Evolutionary conservation across 2,113 vertebrate genomes (phyloP), one percentile per base, ranked within the genome.

Genomic region (Petrocephalus microphthalmus): DNA sequence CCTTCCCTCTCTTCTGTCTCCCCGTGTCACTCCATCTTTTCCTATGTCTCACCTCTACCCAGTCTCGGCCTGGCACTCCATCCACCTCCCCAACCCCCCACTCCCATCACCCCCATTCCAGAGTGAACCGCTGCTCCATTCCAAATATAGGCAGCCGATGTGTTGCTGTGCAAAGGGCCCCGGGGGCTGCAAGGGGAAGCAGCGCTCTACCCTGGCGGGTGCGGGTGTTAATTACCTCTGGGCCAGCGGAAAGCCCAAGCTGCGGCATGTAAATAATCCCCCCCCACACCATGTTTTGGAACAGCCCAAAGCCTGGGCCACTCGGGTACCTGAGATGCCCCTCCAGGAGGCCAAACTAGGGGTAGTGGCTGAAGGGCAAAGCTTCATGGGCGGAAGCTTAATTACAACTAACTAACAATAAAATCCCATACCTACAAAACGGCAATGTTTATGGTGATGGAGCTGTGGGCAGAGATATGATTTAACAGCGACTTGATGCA

Each of bases 221-320:
- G 86, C n/a, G 49, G 82, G 82, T 84, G 56, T 87, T 87, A 64
- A 87, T 87, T 71, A 71, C 33, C 60, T 71, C 57, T 67, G 60
- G 86, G 86, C 57, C 19, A 87, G 60, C 42, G 22, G 56, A 87
- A 71, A 49, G 42, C 42, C 54, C 57, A 67, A 45, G 60, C 56
- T 71, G 60, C 60, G n/a, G 10, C 20, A n/a, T 64, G 86, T 29
- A 84, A 84, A 84, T n/a, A 84, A 51, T 84, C 49, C n/a, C 82
- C 67, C 64, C 71, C 71, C 71, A 33, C 71, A 19, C 15, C 5
- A 4, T 33, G 71, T 42, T 42, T 33, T 33, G 71, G 71, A 42
- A 42, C 29, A 42, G 71, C 37, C 71, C 33, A 33, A 78, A 29
- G 37, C 71, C 71, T 42, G 29, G 33, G 71, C 71, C 71, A 33